Conservation (phyloP, 2,113 vertebrate species). For the Okapia johnstoni region DNA sequence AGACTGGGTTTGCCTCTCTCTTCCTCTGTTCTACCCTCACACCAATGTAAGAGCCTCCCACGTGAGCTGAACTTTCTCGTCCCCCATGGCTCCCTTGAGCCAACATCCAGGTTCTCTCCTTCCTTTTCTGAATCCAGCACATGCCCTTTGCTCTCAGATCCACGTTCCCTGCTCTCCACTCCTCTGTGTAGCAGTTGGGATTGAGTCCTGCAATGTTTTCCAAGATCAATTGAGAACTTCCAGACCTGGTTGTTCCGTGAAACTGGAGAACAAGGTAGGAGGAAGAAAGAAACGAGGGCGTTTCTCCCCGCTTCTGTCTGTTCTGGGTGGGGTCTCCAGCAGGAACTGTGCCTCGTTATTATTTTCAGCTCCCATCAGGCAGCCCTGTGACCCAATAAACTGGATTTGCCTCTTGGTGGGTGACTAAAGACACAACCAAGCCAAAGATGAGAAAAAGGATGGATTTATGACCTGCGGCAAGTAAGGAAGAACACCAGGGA, state of each 20-base stretch:
- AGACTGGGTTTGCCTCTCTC: background rate
- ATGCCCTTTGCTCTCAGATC: background rate
- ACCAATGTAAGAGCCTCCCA: background rate
- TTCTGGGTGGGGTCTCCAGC: background rate
- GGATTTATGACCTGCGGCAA: background rate
- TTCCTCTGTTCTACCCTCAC: background rate
- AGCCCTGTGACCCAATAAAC: background rate
- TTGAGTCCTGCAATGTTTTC: background rate
- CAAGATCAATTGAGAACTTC: background rate
- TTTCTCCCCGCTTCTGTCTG: background rate
- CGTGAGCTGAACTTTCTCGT: background rate
- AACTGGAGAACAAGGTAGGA: background rate
- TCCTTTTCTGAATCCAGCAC: background rate
- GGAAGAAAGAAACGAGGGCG: background rate
- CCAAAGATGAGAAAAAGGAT: background rate
- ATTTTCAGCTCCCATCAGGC: background rate
- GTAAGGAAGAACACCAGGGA: background rate
- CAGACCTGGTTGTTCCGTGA: background rate
- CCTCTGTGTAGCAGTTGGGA: background rate
- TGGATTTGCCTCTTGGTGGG: background rate
- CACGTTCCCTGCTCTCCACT: background rate
- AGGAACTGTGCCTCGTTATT: background rate
- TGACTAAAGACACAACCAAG: background rate
- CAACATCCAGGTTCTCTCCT: background rate
- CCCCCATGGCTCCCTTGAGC: background rate